phyloP scores from a whole-genome alignment of 2,888 invertebrate genomes.

The Torymus texanus region DNA sequence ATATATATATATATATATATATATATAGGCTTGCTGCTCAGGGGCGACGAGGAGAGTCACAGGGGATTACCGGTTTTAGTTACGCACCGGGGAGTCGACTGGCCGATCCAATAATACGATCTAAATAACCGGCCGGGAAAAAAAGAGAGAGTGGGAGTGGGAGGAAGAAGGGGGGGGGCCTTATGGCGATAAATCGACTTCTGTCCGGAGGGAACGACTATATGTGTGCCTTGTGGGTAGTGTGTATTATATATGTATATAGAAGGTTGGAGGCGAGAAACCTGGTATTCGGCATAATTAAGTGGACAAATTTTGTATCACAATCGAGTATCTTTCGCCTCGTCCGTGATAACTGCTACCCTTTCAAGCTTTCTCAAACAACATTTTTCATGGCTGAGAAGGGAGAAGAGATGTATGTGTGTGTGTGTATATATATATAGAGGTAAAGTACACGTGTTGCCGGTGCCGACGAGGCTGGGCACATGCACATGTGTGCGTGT shows the following conservation, averaged over 20 bases:
- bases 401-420: too few species aligned
- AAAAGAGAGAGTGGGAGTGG: slow-evolving; percentile 19
- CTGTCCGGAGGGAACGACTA: slow-evolving; percentile 2
- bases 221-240: too few species aligned
- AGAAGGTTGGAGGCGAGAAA: background rate
- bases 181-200: slow-evolving; percentile 50
- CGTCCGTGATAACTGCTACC: slow-evolving; percentile 3
- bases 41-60: slow-evolving; percentile 33
- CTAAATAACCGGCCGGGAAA: slow-evolving; percentile 51
- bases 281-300: slow-evolving; percentile 46
- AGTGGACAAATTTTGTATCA: slow-evolving; percentile 48
- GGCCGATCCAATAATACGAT: slow-evolving; percentile 51
- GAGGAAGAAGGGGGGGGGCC: background rate
- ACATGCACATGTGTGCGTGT: too few species aligned
- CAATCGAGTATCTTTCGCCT: slow-evolving; percentile 15
- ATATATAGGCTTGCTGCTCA: too few species aligned
- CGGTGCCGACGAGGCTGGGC: too few species aligned
- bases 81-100: slow-evolving; percentile 59
- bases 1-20: too few species aligned
- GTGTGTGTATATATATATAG: too few species aligned
- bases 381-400: slow-evolving; percentile 13
- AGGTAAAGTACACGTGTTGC: too few species aligned
- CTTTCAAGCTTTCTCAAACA: slow-evolving; percentile 20
- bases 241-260: too few species aligned
- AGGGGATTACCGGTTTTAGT: slow-evolving; percentile 57